These are phyloP conservation scores for Sciurus carolinensis DNA, from an alignment of 2,797 vertebrate genomes.

Conservation along the genomic window DNA sequence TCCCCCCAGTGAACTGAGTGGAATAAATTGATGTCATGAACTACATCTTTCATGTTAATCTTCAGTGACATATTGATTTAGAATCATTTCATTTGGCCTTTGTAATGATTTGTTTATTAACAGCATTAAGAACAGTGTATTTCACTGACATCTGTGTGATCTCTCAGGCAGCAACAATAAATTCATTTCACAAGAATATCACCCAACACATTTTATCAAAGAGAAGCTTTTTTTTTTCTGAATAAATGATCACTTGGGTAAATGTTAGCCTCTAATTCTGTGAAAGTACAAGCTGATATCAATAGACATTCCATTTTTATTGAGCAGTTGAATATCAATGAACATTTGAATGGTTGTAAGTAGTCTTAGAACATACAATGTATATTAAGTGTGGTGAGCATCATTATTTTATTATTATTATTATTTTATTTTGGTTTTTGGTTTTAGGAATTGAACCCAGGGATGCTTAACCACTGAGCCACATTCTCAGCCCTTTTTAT, in stretches of 20 bases:
- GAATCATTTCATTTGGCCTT: slow-evolving; percentile 4
- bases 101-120: background rate
- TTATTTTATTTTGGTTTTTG: background rate
- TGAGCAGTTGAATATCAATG: background rate
- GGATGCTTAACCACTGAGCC: too few relatives aligned
- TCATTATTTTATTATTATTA: background rate
- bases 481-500: too few relatives aligned
- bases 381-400: background rate
- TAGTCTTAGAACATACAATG: slow-evolving; percentile 15
- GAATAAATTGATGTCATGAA: background rate
- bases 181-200: background rate
- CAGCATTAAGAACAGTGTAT: background rate
- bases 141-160: background rate
- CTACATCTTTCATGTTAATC: background rate
- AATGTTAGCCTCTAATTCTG: slow-evolving; percentile 40
- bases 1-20: background rate
- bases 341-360: background rate
- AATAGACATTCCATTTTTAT: background rate
- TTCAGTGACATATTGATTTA: slow-evolving; percentile 10
- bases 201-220: background rate
- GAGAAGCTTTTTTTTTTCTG: background rate
- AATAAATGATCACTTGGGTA: background rate
- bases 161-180: background rate
- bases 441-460: too few relatives aligned
- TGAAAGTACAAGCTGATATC: background rate